Base-by-base conservation (phyloP, 2,797 vertebrate species). In the Coreius guichenoti region DNA sequence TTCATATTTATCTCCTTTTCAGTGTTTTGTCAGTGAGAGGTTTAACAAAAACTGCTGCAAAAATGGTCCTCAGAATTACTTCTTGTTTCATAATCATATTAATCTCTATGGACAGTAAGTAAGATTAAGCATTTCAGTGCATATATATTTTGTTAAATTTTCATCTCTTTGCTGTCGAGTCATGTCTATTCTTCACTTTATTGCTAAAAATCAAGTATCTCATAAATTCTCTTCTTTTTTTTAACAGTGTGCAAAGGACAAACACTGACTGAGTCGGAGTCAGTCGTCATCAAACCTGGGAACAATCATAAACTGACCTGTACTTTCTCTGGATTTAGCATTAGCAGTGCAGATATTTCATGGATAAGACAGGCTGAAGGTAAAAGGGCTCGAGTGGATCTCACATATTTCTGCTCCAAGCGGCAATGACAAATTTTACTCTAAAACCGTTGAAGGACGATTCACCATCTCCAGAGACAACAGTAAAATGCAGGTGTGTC, bases 371-470 rank as follows among this genome's bases (percentile, higher is more conserved):
- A 19, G 29, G 63, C 63, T 67, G 29, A 67, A 67, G 63, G 63
- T n/a, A 7, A 67, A 67, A 33, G 63, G 29, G 0, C 16, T 67
- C 8, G 63, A 67, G 63, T 67, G 63, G 63, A 67, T 67, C 16
- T 67, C 31, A 73, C 3, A 2, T 8, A 26, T 47, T 47, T 49
- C 70, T 68, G 67, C 67, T 68, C 19, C 67, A 23, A 68, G 33
- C 9, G 31, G 65, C 8, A 0, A 4, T 4, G 0, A 0, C 17
- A 69, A 23, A 69, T 69, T 39, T 12, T 39, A 69, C 33, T 36
- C 33, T 68, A 36, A 39, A 39, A 21, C 86, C 3, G 67, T 80
- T 76, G 49, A 89, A 16, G 68, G 81, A 67, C 17, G 86, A 23
- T 75, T 84, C 83, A 89, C 76, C n/a, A n/a, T n/a, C n/a, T n/a